Evolutionary conservation across 2,888 invertebrate species (phyloP).

Genomic region (Cephus spinipes): DNA sequence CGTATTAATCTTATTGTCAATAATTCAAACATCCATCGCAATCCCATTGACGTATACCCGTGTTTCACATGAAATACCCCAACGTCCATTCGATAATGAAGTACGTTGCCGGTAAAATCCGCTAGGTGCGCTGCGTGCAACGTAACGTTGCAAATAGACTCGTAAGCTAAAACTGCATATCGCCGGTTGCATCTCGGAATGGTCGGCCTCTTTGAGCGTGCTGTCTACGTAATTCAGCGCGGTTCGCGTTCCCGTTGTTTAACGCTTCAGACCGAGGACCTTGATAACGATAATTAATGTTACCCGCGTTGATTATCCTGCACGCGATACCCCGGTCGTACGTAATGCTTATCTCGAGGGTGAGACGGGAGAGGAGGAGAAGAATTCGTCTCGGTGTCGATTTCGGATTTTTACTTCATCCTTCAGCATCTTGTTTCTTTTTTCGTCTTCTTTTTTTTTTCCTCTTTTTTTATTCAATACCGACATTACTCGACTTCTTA

Average conservation of each 20-base stretch:
- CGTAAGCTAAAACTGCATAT: slow-evolving; percentile 40
- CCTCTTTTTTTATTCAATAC: background rate
- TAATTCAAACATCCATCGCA: background rate
- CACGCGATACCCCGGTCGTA: slow-evolving; percentile 43
- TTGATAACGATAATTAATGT: slow-evolving; percentile 61
- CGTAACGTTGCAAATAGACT: slow-evolving; percentile 45
- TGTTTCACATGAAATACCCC: background rate
- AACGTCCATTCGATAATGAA: background rate
- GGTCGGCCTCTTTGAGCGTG: slow-evolving; percentile 21
- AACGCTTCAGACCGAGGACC: slow-evolving; percentile 49
- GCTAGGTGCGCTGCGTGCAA: slow-evolving; percentile 25
- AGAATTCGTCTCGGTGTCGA: slow-evolving; percentile 27
- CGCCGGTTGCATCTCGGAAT: slow-evolving; percentile 39
- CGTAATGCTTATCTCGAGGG: background rate
- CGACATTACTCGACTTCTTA: background rate
- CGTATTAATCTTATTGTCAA: background rate
- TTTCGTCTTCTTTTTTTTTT: background rate
- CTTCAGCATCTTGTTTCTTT: background rate
- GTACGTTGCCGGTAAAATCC: background rate
- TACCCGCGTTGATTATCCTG: slow-evolving; percentile 52
- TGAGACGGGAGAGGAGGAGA: slow-evolving; percentile 11
- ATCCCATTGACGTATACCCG: background rate
- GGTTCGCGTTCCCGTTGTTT: slow-evolving; percentile 42
- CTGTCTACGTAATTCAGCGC: slow-evolving; percentile 33
- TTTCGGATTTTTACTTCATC: background rate